phyloP scores from a whole-genome alignment of 2,113 vertebrate genomes.

The Trachemys scripta region DNA sequence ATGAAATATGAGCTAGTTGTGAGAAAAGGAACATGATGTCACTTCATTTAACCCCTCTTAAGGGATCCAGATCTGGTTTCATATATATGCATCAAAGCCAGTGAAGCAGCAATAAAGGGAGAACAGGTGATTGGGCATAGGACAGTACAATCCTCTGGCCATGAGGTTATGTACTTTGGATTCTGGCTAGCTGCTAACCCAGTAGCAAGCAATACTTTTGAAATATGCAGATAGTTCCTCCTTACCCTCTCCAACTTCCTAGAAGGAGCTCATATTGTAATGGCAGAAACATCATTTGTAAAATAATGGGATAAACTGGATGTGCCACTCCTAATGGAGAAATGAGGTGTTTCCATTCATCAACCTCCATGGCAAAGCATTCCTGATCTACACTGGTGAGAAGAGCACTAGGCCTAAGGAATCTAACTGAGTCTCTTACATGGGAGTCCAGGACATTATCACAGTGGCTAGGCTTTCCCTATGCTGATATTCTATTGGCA shows the following conservation, averaged over 20 bases:
- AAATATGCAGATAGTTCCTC: background rate
- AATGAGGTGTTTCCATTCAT: background rate
- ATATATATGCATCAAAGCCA: background rate
- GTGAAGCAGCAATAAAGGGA: background rate
- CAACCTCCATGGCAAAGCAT: background rate
- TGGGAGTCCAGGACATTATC: background rate
- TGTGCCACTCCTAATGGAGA: accelerated
- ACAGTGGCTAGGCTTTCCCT: background rate
- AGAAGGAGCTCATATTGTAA: background rate
- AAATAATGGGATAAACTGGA: background rate
- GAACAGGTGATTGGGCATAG: background rate
- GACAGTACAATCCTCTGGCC: background rate
- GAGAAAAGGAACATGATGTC: accelerated
- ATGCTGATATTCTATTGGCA: background rate
- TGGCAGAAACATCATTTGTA: background rate
- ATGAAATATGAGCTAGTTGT: background rate
- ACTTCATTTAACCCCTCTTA: background rate
- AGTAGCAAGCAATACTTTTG: background rate
- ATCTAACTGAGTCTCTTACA: background rate
- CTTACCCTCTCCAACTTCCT: background rate
- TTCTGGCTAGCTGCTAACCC: background rate
- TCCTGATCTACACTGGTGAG: background rate
- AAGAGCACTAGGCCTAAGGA: background rate
- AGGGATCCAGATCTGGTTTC: background rate
- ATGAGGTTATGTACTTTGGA: accelerated